Base-by-base conservation (phyloP, 2,797 vertebrate genomes). In the Adrianichthys oophorus region DNA sequence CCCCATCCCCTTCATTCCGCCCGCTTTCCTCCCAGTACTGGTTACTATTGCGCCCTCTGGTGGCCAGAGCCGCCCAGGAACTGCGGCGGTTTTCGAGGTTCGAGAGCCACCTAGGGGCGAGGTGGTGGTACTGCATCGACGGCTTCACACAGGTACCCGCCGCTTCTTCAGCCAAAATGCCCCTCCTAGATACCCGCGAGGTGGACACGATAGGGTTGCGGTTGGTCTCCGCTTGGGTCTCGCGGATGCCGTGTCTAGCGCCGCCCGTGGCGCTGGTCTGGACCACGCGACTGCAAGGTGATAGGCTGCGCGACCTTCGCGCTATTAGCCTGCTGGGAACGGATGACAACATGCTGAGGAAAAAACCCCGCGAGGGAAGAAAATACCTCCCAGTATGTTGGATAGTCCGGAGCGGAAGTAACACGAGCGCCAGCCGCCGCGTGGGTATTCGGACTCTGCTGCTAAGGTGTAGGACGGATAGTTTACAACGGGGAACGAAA, bases 291-390 rank as follows among this genome's bases (percentile, higher is more conserved):
- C 62, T 76, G 40, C 89, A 88, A 3, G 87, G 90, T 4, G 91
- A 93, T 65, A 93, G 72, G 71, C 92, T 92, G 45, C 90, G 89
- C 78, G 89, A 91, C 85, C 89, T 91, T 85, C 88, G 89, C 19
- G 82, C 70, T 7, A 93, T 68, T 60, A 93, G 78, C 74, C 90
- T 85, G 67, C 71, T 85, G n/a, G 91, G 90, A 44, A 92, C 70
- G 0, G 91, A 89, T 8, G 91, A 90, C 73, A 93, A 78, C 84
- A 93, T 90, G 76, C 71, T 76, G 54, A 19, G 19, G 19, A 59
- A 18, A 66, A 72, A 72, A 58, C 83, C 72, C 76, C 68, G 8
- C 65, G 15, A 46, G 59, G 3, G 46, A 68, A 54, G 15, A 15
- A 48, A 6, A 46, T 5, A 2, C 21, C 37, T 21, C n/a, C 56